phyloP scores from a whole-genome alignment of 2,113 vertebrate genomes.

The Phaethornis superciliosus region DNA sequence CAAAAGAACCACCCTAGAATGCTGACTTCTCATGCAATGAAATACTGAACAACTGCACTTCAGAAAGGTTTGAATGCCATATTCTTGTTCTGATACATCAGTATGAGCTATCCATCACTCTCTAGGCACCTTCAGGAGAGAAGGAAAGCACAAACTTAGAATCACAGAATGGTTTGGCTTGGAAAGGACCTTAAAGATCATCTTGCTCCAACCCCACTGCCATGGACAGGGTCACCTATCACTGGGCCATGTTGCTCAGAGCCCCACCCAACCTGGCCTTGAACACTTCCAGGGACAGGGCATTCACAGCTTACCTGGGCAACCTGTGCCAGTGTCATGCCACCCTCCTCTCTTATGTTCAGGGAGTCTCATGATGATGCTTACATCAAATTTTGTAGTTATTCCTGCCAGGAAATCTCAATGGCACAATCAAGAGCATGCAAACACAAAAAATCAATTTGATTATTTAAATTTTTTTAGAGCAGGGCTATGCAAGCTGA shows the following conservation, averaged over 20 bases:
- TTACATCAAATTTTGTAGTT: neutral
- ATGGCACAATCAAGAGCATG: neutral
- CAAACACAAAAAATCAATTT: neutral
- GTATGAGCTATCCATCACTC: neutral
- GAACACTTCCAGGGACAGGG: too few relatives aligned
- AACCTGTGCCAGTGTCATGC: too few relatives aligned
- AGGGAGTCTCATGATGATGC: neutral
- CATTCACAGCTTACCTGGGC: too few relatives aligned
- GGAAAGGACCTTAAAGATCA: too few relatives aligned
- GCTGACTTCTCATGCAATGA: neutral
- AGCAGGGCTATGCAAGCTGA: neutral
- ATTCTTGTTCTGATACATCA: neutral
- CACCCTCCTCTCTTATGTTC: neutral
- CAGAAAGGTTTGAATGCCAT: neutral
- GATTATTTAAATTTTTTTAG: neutral
- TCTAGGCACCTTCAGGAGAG: neutral
- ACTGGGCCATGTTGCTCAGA: too few relatives aligned
- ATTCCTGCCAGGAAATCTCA: neutral
- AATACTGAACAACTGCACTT: neutral
- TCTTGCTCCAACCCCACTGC: too few relatives aligned
- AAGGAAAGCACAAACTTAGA: neutral
- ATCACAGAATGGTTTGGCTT: too few relatives aligned
- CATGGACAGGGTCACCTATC: too few relatives aligned
- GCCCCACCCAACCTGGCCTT: too few relatives aligned
- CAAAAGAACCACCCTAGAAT: neutral